phyloP scores from a whole-genome alignment of 2,888 invertebrate species.

The Beris chalybata region DNA sequence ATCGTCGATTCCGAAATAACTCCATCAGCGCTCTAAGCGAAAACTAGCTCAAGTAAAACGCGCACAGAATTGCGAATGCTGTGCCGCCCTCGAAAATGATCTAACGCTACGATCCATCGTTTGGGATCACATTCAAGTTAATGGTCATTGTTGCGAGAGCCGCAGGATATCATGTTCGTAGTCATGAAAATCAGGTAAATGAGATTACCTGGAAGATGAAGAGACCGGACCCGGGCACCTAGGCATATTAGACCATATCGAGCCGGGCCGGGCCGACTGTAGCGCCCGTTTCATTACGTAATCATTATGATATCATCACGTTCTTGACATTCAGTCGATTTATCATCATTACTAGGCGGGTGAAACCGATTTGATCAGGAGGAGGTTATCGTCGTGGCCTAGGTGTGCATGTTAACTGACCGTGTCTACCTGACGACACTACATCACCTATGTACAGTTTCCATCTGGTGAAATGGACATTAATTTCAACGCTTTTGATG shows the following conservation, averaged over 20 bases:
- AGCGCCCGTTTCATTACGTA: slow-evolving; percentile 31
- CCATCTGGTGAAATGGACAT: no score
- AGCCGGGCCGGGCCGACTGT: neutral
- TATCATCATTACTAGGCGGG: slow-evolving; percentile 49
- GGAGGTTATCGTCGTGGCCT: no score
- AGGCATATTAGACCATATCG: no score
- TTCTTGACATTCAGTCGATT: slow-evolving; percentile 55
- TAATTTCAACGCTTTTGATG: no score
- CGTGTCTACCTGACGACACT: no score
- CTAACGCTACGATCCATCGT: slow-evolving; percentile 22
- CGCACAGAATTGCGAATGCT: neutral
- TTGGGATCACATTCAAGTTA: slow-evolving; percentile 31
- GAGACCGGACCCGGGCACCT: slow-evolving; percentile 4
- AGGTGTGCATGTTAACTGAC: no score
- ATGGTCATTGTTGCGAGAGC: slow-evolving; percentile 36
- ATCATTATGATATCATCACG: slow-evolving; percentile 56
- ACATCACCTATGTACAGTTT: no score
- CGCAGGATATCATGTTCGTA: slow-evolving; percentile 39
- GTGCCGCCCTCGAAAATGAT: slow-evolving; percentile 16
- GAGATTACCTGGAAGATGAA: slow-evolving; percentile 29
- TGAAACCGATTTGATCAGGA: no score
- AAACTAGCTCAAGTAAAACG: neutral
- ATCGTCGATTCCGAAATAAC: slow-evolving; percentile 22
- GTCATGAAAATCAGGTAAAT: slow-evolving; percentile 34
- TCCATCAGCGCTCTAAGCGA: slow-evolving; percentile 25